Evolutionary conservation across 2,113 vertebrate genomes (phyloP), one percentile per base, ranked within the genome.

Genomic region (Mustela lutreola): DNA sequence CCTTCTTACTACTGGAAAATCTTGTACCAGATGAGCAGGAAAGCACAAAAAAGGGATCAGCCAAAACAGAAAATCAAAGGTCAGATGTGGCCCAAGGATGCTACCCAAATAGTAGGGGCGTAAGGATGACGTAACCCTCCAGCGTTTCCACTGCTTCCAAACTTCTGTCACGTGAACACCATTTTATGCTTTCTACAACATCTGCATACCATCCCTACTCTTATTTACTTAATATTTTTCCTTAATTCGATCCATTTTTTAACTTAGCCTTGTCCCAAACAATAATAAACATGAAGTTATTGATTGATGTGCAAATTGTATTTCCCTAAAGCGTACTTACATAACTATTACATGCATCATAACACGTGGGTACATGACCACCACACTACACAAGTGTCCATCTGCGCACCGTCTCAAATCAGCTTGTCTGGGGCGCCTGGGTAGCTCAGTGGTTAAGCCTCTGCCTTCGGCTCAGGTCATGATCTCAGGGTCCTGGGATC

Each of bases 251-350:
- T 76, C 71, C 50, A 80, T 91, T 97, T 96, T 91, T 95, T 71
- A 95, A 95, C 70, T 84, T 80, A 96, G 50, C 63, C 90, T 96
- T 91, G 78, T 94, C 91, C 78, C 75, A 95, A 96, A 91, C 73
- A 95, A 97, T 95, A 94, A 97, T 93, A 98, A 98, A 97, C 89
- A 83, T 48, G 42, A 89, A 95, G 81, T 93, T 94, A 97, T 89
- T 95, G 86, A 97, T 91, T 82, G 94, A 97, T 97, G 88, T 96
- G 50, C 87, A 97, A 91, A 98, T 88, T 70, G 26, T 75, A 85
- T 91, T 88, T 97, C 76, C 88, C 76, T n/a, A 42, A 92, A 96
- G 81, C 60, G 50, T 56, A 98, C 95, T 80, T 98, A 76, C 48
- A 31, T 84, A 95, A 58, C 95, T 85, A 75, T 80, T 97, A 95